These are phyloP conservation scores for Creontiades dilutus DNA, from an alignment of 2,888 invertebrate genomes.

Conservation along the genomic window DNA sequence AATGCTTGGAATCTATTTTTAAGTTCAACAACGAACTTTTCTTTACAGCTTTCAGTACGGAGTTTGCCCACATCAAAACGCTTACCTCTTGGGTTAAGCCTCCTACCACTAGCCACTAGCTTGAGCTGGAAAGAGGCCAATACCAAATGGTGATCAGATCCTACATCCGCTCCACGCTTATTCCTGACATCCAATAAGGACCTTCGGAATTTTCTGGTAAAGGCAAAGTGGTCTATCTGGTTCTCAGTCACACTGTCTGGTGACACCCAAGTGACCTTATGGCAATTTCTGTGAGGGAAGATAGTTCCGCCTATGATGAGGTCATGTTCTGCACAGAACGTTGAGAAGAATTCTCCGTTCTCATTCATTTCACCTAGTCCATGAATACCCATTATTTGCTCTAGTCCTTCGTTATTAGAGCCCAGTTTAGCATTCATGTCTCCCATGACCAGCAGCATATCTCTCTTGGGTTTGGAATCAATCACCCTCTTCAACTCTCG, in stretches of 20 bases:
- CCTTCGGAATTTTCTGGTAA: neutral
- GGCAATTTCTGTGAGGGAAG: neutral
- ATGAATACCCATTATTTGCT: neutral
- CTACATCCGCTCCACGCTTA: neutral
- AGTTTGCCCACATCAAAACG: neutral
- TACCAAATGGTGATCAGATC: neutral
- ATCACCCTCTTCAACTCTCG: neutral
- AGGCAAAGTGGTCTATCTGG: neutral
- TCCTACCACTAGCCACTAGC: neutral
- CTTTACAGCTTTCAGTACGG: too few relatives aligned
- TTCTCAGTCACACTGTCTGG: neutral
- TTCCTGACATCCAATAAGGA: neutral
- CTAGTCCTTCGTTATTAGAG: neutral
- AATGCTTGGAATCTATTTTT: too few relatives aligned
- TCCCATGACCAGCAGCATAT: neutral
- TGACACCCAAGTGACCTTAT: neutral
- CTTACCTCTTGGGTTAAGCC: neutral
- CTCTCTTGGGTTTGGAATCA: neutral
- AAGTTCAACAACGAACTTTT: too few relatives aligned
- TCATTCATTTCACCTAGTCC: neutral
- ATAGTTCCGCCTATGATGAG: neutral
- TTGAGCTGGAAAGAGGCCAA: neutral
- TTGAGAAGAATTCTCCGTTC: neutral
- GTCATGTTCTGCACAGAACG: neutral
- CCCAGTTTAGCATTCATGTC: neutral